These are phyloP conservation scores for Heliconius melpomene DNA, from an alignment of 1,140 invertebrate species.

Conservation along the genomic window DNA sequence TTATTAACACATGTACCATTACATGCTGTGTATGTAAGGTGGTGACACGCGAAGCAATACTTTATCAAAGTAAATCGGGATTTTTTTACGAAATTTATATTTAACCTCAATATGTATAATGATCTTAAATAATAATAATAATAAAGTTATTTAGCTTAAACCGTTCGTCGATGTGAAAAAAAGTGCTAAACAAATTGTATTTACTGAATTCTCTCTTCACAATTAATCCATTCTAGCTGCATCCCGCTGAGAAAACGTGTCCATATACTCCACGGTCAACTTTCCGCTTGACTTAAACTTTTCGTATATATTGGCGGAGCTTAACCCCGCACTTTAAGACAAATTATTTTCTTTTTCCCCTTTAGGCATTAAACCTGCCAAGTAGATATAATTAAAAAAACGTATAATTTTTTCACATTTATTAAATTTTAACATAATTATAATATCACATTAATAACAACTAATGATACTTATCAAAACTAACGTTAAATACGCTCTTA, in stretches of 20 bases:
- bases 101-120: too few relatives aligned
- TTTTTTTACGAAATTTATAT: neutral
- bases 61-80: neutral
- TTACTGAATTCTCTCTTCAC: too few relatives aligned
- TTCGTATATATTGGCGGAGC: too few relatives aligned
- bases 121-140: neutral
- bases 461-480: constrained; percentile 28
- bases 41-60: neutral
- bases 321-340: too few relatives aligned
- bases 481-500: constrained; percentile 37
- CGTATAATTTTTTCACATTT: neutral
- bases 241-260: too few relatives aligned
- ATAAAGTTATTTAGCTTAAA: neutral
- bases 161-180: too few relatives aligned
- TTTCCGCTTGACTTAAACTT: too few relatives aligned
- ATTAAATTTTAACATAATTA: neutral
- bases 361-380: too few relatives aligned
- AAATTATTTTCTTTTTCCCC: too few relatives aligned
- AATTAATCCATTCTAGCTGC: too few relatives aligned
- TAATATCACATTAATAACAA: constrained; percentile 23
- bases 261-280: too few relatives aligned
- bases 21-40: neutral
- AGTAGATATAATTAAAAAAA: neutral
- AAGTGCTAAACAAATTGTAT: too few relatives aligned
- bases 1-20: neutral